Evolutionary conservation across 2,888 invertebrate species (phyloP).

Genomic region (Epinotia bilunana): DNA sequence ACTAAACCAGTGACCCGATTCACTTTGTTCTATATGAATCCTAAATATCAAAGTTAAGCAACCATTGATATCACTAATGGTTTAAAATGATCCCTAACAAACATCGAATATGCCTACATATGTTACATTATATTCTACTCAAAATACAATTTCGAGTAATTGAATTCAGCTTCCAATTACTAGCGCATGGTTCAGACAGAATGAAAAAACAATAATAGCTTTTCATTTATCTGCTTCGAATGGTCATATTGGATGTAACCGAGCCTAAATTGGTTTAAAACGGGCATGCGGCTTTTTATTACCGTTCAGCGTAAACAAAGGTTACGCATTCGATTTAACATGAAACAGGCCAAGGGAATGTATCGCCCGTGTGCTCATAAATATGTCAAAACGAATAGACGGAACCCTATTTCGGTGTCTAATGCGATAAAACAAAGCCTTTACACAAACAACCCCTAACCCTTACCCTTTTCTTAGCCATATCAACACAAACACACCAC

Average conservation of each 20-base stretch:
- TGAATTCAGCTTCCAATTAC: not conserved
- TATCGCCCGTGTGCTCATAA: not conserved
- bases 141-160: not conserved
- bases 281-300: not conserved
- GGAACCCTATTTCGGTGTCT: conserved; percentile 3
- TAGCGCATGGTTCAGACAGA: not conserved
- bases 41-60: not conserved
- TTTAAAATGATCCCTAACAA: not conserved
- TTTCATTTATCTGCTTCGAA: conserved; percentile 24
- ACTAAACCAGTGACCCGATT: too few species aligned
- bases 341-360: conserved; percentile 17
- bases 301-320: conserved; percentile 1
- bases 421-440: conserved; percentile 24
- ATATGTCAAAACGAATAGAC: not conserved
- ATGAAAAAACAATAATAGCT: conserved; percentile 21
- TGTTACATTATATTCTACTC: not conserved
- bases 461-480: conserved; percentile 81
- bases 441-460: conserved; percentile 38
- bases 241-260: conserved; percentile 11
- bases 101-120: not conserved
- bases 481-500: conserved; percentile 57
- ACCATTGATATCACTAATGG: not conserved
- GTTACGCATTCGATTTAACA: conserved; percentile 11
- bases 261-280: conserved; percentile 27
- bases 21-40: not conserved